Conservation (phyloP, 2,888 invertebrate genomes). For the Agrotis puta region DNA sequence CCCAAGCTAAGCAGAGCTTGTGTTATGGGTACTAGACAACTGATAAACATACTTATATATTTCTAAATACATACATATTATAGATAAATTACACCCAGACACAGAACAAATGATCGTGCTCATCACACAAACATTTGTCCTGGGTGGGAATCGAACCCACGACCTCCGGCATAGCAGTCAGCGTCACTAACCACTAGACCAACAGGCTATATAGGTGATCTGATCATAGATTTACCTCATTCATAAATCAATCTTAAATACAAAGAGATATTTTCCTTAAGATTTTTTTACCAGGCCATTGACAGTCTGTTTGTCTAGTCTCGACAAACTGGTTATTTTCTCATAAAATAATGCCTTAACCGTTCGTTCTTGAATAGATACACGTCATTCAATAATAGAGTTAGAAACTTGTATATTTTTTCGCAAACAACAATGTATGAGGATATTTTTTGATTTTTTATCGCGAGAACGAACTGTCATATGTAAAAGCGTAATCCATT, state of each 20-base stretch:
- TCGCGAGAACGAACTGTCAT: conserved; percentile 12
- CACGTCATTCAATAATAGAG: neutral
- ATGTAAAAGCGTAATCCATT: conserved; percentile 30
- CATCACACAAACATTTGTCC: too few species aligned
- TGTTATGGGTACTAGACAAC: too few species aligned
- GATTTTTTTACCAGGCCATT: neutral
- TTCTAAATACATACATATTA: too few species aligned
- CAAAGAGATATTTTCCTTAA: neutral
- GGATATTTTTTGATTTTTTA: neutral
- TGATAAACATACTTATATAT: too few species aligned
- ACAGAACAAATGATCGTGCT: too few species aligned
- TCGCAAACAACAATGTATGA: neutral
- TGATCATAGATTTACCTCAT: neutral
- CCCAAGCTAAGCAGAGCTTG: too few species aligned
- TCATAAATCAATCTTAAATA: neutral
- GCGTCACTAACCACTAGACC: too few species aligned
- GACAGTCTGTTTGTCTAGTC: neutral
- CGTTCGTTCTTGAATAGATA: neutral
- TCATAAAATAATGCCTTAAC: neutral
- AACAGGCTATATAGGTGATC: too few species aligned
- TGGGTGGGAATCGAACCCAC: too few species aligned
- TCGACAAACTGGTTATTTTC: neutral
- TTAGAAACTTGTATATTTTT: neutral
- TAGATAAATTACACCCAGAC: too few species aligned
- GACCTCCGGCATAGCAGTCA: too few species aligned